Evolutionary conservation across 2,888 invertebrate genomes (phyloP), one percentile per base, ranked within the genome.

Genomic region (Steinernema carpocapsae): DNA sequence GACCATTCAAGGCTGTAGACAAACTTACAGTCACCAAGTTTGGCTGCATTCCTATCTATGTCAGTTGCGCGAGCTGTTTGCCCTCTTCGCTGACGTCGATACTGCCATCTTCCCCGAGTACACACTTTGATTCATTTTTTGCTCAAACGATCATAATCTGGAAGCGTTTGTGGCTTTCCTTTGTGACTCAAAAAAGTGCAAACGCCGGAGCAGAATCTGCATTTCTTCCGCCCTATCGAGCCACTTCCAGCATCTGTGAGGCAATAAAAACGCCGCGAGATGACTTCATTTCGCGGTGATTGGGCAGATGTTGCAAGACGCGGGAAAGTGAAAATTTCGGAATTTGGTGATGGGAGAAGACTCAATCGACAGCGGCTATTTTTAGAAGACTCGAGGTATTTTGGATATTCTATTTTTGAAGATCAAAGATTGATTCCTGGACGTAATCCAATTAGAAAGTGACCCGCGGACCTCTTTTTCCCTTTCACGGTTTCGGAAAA

Each of bases 191-290:
- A 56, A 56, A 56, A 56, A 56, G 26, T 7, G 22, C 56, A 26
- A 56, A 56, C 37, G 37, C 10, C 10, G 3, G 37, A n/a, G n/a
- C 4, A 37, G 37, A 37, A 37, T 37, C 37, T 37, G 37, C 37
- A 37, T 6, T 37, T 56, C 26, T 56, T 56, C 22, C 56, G 56
- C 56, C 22, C 56, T 24, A 56, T 56, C 22, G 17, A 64, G 17
- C 26, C 64, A 6, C 32, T 29, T 17, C 17, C 29, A 29, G 26
- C 64, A 64, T 29, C 64, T 64, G 64, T 19, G n/a, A 6, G 56
- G 26, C 56, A 19, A 56, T 24, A 56, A 56, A 56, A 56, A 56
- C 56, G 56, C 24, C 56, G 56, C 56, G n/a, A 22, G 22, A 56
- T 26, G 26, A 17, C 48, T n/a, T n/a, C n/a, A n/a, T n/a, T n/a